phyloP scores from a whole-genome alignment of 2,888 invertebrate species.

The Corbicula japonica region DNA sequence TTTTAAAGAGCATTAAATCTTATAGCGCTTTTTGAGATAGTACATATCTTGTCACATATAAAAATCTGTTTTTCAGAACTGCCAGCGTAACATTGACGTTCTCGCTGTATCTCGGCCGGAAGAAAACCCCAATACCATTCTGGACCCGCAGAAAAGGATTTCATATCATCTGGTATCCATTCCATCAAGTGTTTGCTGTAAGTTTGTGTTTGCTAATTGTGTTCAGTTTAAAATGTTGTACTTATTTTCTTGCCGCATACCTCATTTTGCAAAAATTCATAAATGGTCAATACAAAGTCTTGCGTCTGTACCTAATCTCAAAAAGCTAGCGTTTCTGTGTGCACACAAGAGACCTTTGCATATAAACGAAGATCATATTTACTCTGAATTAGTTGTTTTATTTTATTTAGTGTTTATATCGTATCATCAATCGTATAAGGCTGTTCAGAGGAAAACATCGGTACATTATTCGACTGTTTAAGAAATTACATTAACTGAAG shows the following conservation, averaged over 20 bases:
- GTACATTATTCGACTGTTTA: too few species aligned
- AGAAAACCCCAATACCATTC: conserved; percentile 73
- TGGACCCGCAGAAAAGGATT: conserved; percentile 74
- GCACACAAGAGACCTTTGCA: neutral
- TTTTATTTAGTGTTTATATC: too few species aligned
- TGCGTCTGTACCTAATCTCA: neutral
- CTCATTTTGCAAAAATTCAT: too few species aligned
- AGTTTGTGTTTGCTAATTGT: too few species aligned
- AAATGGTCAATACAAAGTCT: neutral
- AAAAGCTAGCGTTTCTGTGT: neutral
- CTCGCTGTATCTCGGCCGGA: conserved; percentile 71
- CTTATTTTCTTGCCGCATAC: too few species aligned
- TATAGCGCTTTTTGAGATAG: too few species aligned
- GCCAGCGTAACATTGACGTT: conserved; percentile 67
- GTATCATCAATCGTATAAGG: too few species aligned
- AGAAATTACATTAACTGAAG: too few species aligned
- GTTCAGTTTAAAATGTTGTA: too few species aligned
- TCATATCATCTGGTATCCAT: conserved; percentile 73
- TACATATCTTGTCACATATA: too few species aligned
- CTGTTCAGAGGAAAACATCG: too few species aligned
- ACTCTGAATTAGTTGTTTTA: neutral
- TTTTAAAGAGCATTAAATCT: too few species aligned
- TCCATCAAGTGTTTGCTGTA: conserved; percentile 78
- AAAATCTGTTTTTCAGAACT: conserved; percentile 68
- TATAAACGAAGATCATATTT: neutral